These are phyloP conservation scores for Oasisia sp. DNA, from an alignment of 2,888 invertebrate genomes.

Conservation along the genomic window DNA sequence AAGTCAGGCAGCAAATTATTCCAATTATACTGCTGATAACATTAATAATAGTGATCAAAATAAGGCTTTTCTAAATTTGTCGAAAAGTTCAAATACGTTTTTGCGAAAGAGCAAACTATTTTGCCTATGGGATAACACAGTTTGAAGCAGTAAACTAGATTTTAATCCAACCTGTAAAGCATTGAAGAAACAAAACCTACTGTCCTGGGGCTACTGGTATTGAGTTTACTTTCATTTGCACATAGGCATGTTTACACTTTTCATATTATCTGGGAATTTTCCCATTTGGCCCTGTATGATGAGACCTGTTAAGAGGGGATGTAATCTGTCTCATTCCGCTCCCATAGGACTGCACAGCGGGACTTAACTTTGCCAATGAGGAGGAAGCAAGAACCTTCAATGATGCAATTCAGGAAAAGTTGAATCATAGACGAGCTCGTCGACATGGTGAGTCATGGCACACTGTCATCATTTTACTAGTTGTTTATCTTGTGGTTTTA, in stretches of 20 bases:
- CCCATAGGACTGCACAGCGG: constrained; percentile 82
- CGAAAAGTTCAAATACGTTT: no score
- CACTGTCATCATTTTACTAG: no score
- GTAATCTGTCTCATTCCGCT: neutral
- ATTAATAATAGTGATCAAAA: no score
- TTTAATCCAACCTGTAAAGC: neutral
- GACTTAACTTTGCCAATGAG: constrained; percentile 92
- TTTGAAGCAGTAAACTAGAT: neutral
- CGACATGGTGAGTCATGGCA: constrained; percentile 50
- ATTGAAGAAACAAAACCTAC: neutral
- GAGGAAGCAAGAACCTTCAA: constrained; percentile 83
- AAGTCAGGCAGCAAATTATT: no score
- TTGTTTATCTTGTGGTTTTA: neutral
- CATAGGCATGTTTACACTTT: neutral
- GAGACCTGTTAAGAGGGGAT: neutral
- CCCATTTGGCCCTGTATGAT: neutral
- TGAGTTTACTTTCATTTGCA: neutral
- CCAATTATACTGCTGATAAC: no score
- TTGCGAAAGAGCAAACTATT: no score
- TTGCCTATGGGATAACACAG: no score
- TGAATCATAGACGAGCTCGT: constrained; percentile 78
- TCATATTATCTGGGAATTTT: neutral
- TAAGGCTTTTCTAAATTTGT: no score
- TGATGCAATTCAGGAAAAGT: constrained; percentile 79
- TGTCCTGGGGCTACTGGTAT: neutral